Percentiles rank a stretch among this genome's conserved stretches.
These are phyloP conservation scores for Pogonocherus hispidulus DNA, from an alignment of 2,888 invertebrate genomes.

Conservation along the genomic window DNA sequence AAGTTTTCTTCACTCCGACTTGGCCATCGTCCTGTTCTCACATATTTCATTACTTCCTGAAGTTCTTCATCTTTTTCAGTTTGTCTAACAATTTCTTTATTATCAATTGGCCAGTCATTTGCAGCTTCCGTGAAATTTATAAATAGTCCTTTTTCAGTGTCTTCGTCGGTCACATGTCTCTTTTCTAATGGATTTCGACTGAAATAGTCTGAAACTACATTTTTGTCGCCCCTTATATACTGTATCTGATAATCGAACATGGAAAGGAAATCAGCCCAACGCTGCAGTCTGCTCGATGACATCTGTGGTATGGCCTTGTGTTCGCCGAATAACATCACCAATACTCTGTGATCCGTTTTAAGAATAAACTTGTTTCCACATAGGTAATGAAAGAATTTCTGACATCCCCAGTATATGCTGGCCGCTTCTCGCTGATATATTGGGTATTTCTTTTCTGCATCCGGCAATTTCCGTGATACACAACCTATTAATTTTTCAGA, in stretches of 20 bases:
- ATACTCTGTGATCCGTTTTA: slow-evolving; percentile 60
- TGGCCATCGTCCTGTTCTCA: too few species aligned
- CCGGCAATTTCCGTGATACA: slow-evolving; percentile 3
- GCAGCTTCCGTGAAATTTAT: slow-evolving; percentile 13
- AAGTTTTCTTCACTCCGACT: too few species aligned
- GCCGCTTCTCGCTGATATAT: background rate
- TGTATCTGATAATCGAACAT: slow-evolving; percentile 31
- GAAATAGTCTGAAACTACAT: slow-evolving; percentile 13
- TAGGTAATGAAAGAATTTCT: slow-evolving; percentile 19
- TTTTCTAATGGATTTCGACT: slow-evolving; percentile 12
- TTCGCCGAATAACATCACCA: slow-evolving; percentile 51
- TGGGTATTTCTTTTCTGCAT: slow-evolving; percentile 20
- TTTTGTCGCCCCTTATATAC: slow-evolving; percentile 21
- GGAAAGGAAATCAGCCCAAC: slow-evolving; percentile 20
- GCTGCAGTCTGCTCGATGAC: slow-evolving; percentile 21
- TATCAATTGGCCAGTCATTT: slow-evolving; percentile 28
- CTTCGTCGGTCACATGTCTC: background rate
- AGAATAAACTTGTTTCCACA: too few species aligned
- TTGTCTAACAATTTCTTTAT: slow-evolving; percentile 3
- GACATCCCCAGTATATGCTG: background rate
- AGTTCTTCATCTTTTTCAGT: background rate
- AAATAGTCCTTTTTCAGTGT: too few species aligned
- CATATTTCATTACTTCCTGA: background rate
- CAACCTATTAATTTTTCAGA: slow-evolving; percentile 15
- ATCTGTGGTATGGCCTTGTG: slow-evolving; percentile 1